A percentile compares a stretch with the other conserved stretches of the same genome.
Conservation (phyloP, 64 coral and sea anemone genomes). For the Porites australiensis region DNA sequence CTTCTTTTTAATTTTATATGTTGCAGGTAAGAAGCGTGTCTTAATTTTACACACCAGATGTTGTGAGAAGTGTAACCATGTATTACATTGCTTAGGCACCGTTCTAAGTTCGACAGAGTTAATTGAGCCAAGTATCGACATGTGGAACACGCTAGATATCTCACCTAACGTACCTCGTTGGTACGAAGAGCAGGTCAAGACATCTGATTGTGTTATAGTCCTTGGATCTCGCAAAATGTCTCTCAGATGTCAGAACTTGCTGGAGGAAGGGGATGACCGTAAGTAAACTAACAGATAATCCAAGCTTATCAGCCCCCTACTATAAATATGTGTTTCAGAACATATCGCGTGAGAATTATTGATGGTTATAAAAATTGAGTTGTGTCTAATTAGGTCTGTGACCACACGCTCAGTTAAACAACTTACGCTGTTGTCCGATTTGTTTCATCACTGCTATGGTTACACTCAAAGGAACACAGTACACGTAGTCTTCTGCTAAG, state of each 20-base stretch:
- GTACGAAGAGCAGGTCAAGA: conserved; percentile 80
- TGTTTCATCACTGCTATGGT: too few species aligned
- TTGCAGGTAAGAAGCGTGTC: conserved; percentile 48
- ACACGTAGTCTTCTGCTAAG: too few species aligned
- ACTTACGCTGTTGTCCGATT: too few species aligned
- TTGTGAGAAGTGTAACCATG: conserved; percentile 80
- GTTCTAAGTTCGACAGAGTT: conserved; percentile 64
- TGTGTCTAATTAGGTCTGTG: too few species aligned
- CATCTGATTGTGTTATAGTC: conserved; percentile 78
- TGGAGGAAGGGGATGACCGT: conserved; percentile 20
- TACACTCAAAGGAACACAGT: too few species aligned
- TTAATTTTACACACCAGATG: conserved; percentile 77
- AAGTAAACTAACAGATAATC: not conserved
- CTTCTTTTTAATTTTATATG: not conserved
- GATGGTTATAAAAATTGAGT: too few species aligned
- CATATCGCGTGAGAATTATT: too few species aligned
- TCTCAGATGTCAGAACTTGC: conserved; percentile 15
- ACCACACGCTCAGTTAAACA: too few species aligned
- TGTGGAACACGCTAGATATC: conserved; percentile 78
- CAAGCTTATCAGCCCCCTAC: too few species aligned
- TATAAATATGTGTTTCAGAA: too few species aligned
- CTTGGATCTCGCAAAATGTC: conserved; percentile 60
- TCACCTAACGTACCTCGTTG: conserved; percentile 68
- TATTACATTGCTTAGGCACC: conserved; percentile 72
- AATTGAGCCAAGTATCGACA: conserved; percentile 66